Evolutionary conservation across 2,888 invertebrate species (phyloP), one percentile per base, ranked within the genome.

Genomic region (Phrixothrix hirtus): DNA sequence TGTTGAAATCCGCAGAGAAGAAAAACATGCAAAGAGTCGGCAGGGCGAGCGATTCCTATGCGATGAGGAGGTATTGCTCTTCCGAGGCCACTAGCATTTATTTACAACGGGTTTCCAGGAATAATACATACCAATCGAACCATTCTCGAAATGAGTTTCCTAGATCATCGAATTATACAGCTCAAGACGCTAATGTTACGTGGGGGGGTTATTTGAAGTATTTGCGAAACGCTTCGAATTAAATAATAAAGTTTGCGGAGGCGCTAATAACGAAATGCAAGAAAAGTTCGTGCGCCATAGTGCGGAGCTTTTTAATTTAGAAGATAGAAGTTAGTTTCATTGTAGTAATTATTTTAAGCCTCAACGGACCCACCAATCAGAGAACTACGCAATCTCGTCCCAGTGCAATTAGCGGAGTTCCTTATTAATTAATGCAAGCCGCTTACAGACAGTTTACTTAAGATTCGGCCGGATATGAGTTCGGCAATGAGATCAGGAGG

Each of bases 381-480:
- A 61, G 58, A 59, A 55, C 65, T 62, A 64, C 64, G 66, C 65
- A 66, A 64, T 63, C 66, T 68, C 69, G 70, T 72, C 69, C 72
- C 71, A 65, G 72, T 59, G 74, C 75, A 75, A 75, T 75, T 75
- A 75, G 75, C 72, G 68, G 67, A 73, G 73, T 73, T 75, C 73
- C 75, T 75, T 75, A 75, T 75, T 75, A 75, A 75, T 75, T 75
- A 75, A 75, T 73, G 72, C 71, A 69, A 73, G 71, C 72, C 72
- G 72, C 74, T 73, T 73, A 72, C 71, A 71, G 72, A 72, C 72
- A 73, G 73, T 72, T 73, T 73, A 71, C 71, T 71, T 71, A 73
- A 73, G 72, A 73, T 71, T 70, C 63, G 69, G 64, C 70, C 70
- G 72, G 71, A 71, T 71, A 70, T 73, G 69, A 70, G 68, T 62